A percentile compares a stretch with the other conserved stretches of the same genome.
phyloP scores from a whole-genome alignment of 1,140 invertebrate species.

The Eubasilissa regina region DNA sequence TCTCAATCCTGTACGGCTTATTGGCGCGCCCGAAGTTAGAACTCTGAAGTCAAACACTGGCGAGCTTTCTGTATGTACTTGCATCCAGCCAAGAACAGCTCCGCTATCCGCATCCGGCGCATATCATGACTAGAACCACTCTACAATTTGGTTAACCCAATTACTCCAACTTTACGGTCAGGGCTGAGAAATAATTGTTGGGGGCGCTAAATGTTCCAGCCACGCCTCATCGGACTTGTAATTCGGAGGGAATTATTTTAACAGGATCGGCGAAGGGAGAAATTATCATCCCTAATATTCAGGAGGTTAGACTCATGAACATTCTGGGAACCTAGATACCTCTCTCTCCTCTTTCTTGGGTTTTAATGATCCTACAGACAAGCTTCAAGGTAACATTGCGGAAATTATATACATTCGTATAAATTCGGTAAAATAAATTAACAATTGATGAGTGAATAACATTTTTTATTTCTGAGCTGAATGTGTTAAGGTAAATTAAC shows the following conservation, averaged over 20 bases:
- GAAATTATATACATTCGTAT: too few relatives aligned
- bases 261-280: conserved; percentile 6
- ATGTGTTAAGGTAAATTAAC: too few relatives aligned
- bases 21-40: conserved; percentile 16
- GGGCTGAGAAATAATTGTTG: conserved; percentile 51
- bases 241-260: conserved; percentile 36
- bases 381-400: too few relatives aligned
- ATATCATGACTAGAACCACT: conserved; percentile 36
- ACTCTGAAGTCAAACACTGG: conserved; percentile 20
- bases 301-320: background rate
- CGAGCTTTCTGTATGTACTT: conserved; percentile 15
- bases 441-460: too few relatives aligned
- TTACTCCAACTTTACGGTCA: conserved; percentile 58
- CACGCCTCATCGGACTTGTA: conserved; percentile 39
- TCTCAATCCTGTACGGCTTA: background rate
- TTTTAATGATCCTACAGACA: too few relatives aligned
- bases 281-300: conserved; percentile 31
- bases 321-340: too few relatives aligned
- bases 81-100: conserved; percentile 1
- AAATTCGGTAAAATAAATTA: too few relatives aligned
- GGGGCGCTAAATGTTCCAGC: conserved; percentile 47
- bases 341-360: too few relatives aligned
- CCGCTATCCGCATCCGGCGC: conserved; percentile 26
- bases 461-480: too few relatives aligned
- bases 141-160: conserved; percentile 56